A percentile compares a stretch with the other conserved stretches of the same genome.
These are phyloP conservation scores for Drosophila demipolita DNA, from an alignment of 2,888 invertebrate species.

Conservation along the genomic window DNA sequence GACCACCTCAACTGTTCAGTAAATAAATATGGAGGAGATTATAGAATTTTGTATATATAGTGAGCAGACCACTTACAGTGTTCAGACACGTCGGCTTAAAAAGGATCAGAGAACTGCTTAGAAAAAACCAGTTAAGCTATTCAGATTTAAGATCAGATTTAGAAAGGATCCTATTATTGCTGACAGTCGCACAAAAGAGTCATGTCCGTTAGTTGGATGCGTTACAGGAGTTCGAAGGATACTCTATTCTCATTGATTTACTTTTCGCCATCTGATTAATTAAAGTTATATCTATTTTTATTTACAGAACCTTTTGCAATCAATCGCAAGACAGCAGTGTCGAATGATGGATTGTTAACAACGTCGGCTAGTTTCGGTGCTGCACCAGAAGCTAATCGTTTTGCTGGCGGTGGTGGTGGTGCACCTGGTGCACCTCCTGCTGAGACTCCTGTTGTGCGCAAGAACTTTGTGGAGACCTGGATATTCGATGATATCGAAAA, in stretches of 20 bases:
- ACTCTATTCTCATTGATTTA: not conserved
- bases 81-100: no score
- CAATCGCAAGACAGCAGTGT: slow-evolving; percentile 53
- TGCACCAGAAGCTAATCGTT: not conserved
- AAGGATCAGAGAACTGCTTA: no score
- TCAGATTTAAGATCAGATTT: not conserved
- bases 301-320: not conserved
- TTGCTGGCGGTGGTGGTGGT: slow-evolving; percentile 4
- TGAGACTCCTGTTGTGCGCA: slow-evolving; percentile 83
- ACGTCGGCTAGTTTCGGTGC: not conserved
- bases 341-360: not conserved
- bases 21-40: no score
- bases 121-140: not conserved
- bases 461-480: slow-evolving; percentile 91
- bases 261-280: not conserved
- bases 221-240: no score
- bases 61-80: not conserved
- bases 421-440: not conserved
- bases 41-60: not conserved
- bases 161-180: not conserved
- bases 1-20: not conserved
- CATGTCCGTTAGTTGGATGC: not conserved
- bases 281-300: not conserved
- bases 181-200: not conserved
- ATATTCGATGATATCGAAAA: slow-evolving; percentile 86